Evolutionary conservation across 2,888 invertebrate genomes (phyloP), one percentile per base, ranked within the genome.

Genomic region (Oeneis ivallda): DNA sequence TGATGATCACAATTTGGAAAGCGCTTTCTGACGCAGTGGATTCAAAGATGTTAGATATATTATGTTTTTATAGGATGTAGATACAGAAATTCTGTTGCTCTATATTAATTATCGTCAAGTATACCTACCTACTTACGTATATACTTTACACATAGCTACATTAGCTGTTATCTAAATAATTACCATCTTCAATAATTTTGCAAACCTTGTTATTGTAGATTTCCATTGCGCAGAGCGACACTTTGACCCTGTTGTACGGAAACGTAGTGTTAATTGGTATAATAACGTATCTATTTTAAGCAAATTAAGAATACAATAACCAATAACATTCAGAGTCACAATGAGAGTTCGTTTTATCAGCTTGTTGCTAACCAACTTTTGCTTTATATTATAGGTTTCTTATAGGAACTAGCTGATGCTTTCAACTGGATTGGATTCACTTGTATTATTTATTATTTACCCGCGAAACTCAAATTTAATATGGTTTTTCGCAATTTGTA

Each of bases 171-270:
- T 58, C 26, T 57, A 32, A 43, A 26, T 57, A 45, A 43, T 43
- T 41, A 43, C n/a, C 15, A 57, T 57, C 58, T 45, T 45, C 10
- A 47, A 58, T 17, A 15, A 58, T 47, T 58, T 58, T 15, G 47
- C 45, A 47, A 34, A 58, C 47, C 6, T 47, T 58, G 45, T 32
- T n/a, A 15, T 19, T 43, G 58, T 47, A 45, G 10, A 58, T 58
- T 58, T 58, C 58, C 58, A 58, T 58, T 45, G 11, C 43, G 58
- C 39, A 45, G 32, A 32, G 26, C 34, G 15, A 58, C 15, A 32
- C 10, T 15, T 32, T 47, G 58, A 58, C 58, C 58, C 58, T n/a
- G 10, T 32, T 58, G 43, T 58, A 47, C 58, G 58, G 58, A 58
- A 58, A 58, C 45, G 58, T 57, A 13, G 4, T 32, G 32, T 47